Evolutionary conservation across 2,888 invertebrate species (phyloP), one percentile per base, ranked within the genome.

Genomic region (Taphrorychus bicolor): DNA sequence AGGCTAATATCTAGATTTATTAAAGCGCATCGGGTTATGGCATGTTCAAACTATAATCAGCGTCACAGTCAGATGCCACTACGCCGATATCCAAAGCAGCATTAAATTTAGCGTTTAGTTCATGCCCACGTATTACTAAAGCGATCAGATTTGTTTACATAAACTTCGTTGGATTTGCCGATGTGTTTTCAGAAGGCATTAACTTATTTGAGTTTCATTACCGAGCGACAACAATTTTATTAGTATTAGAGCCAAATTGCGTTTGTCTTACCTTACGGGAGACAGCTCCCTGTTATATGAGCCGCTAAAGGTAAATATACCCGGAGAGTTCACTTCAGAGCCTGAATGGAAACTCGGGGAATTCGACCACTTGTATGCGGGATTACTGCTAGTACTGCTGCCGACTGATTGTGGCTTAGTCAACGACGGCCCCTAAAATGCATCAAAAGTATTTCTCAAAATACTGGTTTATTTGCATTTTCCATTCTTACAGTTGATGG

Each of bases 261-360:
- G 18, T 17, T 11, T 7, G 11, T 7, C 65, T 56, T 59, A 71
- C 67, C 86, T 79, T 7, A 87, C 86, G 2, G 87, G 87, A 0
- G 87, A 87, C 49, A 87, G 75, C 73, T 87, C 87, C 3, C 86
- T 78, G 70, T 82, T 83, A 73, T 83, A 84, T 18, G 41, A 66
- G 56, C 78, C 79, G 18, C 82, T 82, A 61, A 80, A 81, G 54
- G 82, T 76, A 72, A 83, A 84, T 18, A 83, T 76, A 54, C 85
- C 85, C 2, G 83, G 82, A 1, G 84, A 82, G 16, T 82, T 82
- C 2, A 82, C 80, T 40, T 83, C 82, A 42, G 81, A 81, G 5
- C 82, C 81, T 0, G 82, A 79, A 66, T 83, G 79, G 73, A 70
- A 81, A 73, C 74, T 79, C 68, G 70, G 79, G 68, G 76, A 75